Evolutionary conservation across 2,113 vertebrate genomes (phyloP), one percentile per base, ranked within the genome.

Genomic region (Lepus europaeus): DNA sequence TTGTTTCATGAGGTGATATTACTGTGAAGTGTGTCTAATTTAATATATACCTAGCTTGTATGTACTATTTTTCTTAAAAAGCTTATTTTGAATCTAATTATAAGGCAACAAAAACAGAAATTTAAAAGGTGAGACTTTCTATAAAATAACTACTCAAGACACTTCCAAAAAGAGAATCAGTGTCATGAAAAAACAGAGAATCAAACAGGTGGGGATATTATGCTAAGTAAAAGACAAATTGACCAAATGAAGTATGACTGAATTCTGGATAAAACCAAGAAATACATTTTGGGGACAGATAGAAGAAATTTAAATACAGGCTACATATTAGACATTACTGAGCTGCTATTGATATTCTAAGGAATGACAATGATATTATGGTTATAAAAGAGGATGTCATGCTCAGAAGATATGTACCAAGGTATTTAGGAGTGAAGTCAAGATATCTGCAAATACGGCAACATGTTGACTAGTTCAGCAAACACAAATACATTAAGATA

Each of bases 21-120:
- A 81, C 49, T 20, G 31, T 70, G 33, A 95, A 53, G 27, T 14
- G 56, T 59, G 56, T 59, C 56, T 19, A 59, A 59, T 59, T 96
- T 90, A 25, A n/a, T 14, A 59, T 27, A 78, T 29, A 66, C 20
- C 17, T 29, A 93, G 80, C 36, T 68, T 5, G 56, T 61, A 81
- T 73, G 31, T 31, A 61, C 49, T 27, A 76, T 81, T 82, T 68
- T 81, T 89, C 31, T 45, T 93, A 64, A 72, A 89, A 93, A 39
- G 63, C 51, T 93, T 93, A 61, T 45, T 6, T 76, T 93, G 56
- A 86, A 77, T 83, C 51, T 83, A 80, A 59, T 64, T 61, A 82
- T 73, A 93, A 72, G 53, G 49, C 95, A 95, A 87, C 70, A 78
- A 76, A 92, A 36, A 61, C 33, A 91, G 63, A 93, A 73, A 86